A percentile compares a stretch with the other conserved stretches of the same genome.
These are phyloP conservation scores for Aegithalos caudatus DNA, from an alignment of 2,113 vertebrate species.

Conservation along the genomic window DNA sequence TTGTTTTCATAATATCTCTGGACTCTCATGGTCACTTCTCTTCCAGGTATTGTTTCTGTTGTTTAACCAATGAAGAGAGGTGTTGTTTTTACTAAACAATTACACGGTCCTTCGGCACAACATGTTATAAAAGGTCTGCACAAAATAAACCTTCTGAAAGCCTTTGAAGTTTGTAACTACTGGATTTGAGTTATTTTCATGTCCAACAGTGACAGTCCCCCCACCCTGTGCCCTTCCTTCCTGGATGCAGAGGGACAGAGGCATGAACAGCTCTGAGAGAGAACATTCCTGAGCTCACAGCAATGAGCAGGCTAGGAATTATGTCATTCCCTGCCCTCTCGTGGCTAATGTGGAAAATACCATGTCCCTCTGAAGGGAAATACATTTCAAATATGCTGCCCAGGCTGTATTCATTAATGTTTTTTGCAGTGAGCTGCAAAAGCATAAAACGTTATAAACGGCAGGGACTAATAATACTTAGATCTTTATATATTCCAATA, in stretches of 20 bases:
- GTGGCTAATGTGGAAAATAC: constrained; percentile 25
- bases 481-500: background rate
- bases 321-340: background rate
- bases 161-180: too few species aligned
- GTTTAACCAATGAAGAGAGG: too few species aligned
- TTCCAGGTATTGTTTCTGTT: too few species aligned
- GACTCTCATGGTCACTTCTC: too few species aligned
- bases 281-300: background rate
- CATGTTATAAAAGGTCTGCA: too few species aligned
- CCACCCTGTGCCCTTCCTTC: background rate
- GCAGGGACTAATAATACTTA: background rate
- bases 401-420: background rate
- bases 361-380: background rate
- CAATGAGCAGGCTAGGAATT: background rate
- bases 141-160: too few species aligned
- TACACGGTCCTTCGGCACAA: too few species aligned
- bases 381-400: background rate
- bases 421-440: background rate
- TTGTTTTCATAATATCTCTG: too few species aligned
- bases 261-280: background rate
- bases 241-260: background rate
- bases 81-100: too few species aligned
- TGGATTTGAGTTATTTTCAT: too few species aligned
- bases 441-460: background rate
- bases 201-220: too few species aligned